phyloP scores from a whole-genome alignment of 2,113 vertebrate species.

The Regulus satrapa region DNA sequence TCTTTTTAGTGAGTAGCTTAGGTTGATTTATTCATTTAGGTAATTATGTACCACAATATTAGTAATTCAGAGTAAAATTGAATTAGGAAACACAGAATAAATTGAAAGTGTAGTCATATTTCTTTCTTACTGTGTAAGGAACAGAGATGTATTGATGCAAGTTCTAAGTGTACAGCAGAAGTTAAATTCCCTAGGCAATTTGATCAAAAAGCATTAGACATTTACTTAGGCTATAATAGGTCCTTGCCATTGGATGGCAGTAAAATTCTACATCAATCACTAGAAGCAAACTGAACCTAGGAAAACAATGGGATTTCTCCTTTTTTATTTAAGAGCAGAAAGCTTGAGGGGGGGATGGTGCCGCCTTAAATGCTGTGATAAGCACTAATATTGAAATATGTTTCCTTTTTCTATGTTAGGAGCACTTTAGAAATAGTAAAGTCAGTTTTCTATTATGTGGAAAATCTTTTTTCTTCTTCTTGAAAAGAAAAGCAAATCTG shows the following conservation, averaged over 20 bases:
- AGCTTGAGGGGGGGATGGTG: conserved; percentile 65
- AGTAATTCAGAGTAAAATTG: conserved; percentile 93
- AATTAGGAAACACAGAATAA: conserved; percentile 83
- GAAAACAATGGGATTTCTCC: conserved; percentile 72
- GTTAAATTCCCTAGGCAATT: conserved; percentile 83
- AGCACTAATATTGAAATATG: conserved; percentile 49
- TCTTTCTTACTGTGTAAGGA: conserved; percentile 77
- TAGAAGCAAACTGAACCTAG: conserved; percentile 63
- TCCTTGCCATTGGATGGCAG: conserved; percentile 94
- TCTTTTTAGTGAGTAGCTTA: conserved; percentile 82
- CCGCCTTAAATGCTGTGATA: conserved; percentile 48
- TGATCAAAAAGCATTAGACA: conserved; percentile 79
- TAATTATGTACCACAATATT: conserved; percentile 92
- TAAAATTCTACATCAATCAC: conserved; percentile 98
- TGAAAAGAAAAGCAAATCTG: not conserved
- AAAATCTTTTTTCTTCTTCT: not conserved
- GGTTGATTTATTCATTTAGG: conserved; percentile 93
- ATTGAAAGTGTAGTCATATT: conserved; percentile 82
- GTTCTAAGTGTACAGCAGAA: conserved; percentile 75
- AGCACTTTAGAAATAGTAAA: conserved; percentile 28
- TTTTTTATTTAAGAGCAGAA: conserved; percentile 73
- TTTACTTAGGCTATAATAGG: conserved; percentile 80
- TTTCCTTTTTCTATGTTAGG: conserved; percentile 49
- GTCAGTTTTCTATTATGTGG: not conserved
- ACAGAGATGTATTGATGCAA: conserved; percentile 79